Conservation (phyloP, 2,888 invertebrate species). For the Macroteleia sp. region DNA sequence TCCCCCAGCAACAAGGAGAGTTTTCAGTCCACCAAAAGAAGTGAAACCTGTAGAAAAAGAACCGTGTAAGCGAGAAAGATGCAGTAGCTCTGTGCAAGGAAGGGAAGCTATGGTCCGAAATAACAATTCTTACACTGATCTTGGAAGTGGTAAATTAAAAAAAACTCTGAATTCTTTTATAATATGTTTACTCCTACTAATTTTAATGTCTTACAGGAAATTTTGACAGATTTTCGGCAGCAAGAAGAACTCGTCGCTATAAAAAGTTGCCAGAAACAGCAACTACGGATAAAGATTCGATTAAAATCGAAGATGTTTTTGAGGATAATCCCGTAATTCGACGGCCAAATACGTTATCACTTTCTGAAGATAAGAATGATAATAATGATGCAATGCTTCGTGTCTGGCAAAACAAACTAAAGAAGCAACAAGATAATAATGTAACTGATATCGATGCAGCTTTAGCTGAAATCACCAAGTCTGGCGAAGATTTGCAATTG, state of each 20-base stretch:
- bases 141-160: conserved; percentile 74
- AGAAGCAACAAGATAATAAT: conserved; percentile 79
- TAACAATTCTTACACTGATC: conserved; percentile 73
- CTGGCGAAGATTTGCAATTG: conserved; percentile 83
- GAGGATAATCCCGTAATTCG: conserved; percentile 45
- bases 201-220: conserved; percentile 85
- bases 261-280: conserved; percentile 85
- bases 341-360: conserved; percentile 74
- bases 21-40: conserved; percentile 87
- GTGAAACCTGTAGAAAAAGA: conserved; percentile 84
- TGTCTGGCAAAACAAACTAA: conserved; percentile 89
- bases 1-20: conserved; percentile 91
- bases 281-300: conserved; percentile 33
- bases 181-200: too few relatives aligned
- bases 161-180: too few relatives aligned
- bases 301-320: conserved; percentile 48
- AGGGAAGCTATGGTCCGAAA: conserved; percentile 69
- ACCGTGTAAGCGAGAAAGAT: conserved; percentile 78
- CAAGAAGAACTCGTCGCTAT: conserved; percentile 92
- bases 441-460: conserved; percentile 80
- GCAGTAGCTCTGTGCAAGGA: conserved; percentile 75
- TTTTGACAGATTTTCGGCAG: conserved; percentile 93
- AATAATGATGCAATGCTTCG: conserved; percentile 84
- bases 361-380: conserved; percentile 79
- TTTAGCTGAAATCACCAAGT: conserved; percentile 80